These are phyloP conservation scores for Arvicanthis niloticus DNA, from an alignment of 2,113 vertebrate genomes.

Conservation along the genomic window DNA sequence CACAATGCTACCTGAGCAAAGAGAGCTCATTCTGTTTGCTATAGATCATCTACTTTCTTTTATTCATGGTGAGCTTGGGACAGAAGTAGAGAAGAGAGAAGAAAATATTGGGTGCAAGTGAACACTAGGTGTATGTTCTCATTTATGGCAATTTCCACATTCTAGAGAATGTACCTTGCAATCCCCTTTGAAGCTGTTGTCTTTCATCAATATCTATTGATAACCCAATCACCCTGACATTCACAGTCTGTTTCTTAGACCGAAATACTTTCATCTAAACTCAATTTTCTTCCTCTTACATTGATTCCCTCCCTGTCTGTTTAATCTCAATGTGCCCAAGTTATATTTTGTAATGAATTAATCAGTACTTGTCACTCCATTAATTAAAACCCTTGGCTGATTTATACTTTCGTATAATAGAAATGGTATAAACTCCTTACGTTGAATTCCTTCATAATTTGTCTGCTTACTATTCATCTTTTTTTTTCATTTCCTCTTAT, in stretches of 20 bases:
- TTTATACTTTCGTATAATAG: conserved; percentile 2
- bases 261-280: neutral
- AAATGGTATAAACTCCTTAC: neutral
- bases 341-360: conserved; percentile 57
- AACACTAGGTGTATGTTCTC: neutral
- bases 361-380: conserved; percentile 15
- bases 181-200: neutral
- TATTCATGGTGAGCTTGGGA: neutral
- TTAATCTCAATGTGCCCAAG: neutral
- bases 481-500: conserved; percentile 15
- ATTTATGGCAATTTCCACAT: neutral
- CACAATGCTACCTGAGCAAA: neutral
- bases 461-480: neutral
- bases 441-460: neutral
- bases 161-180: neutral
- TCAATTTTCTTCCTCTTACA: conserved; percentile 13
- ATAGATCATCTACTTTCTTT: neutral
- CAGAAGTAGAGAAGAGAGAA: neutral
- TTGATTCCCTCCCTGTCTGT: neutral
- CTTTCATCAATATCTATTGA: neutral
- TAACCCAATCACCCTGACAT: neutral
- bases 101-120: neutral
- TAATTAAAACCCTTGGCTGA: conserved; percentile 54
- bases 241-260: neutral
- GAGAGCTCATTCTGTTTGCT: neutral